A percentile compares a stretch with the other conserved stretches of the same genome.
These are phyloP conservation scores for Bombylius major DNA, from an alignment of 2,888 invertebrate species.

Conservation along the genomic window DNA sequence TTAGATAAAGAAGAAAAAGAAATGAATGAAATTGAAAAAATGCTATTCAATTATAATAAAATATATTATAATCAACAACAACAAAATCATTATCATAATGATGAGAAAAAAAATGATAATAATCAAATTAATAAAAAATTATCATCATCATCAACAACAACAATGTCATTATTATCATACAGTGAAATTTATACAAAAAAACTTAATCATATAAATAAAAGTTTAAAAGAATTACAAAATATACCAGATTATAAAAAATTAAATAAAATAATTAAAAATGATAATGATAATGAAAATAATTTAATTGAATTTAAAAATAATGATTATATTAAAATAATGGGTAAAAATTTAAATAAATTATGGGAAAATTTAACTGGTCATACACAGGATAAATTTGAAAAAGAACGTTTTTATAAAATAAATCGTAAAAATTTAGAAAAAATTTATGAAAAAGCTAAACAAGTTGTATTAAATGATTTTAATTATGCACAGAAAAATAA, in stretches of 20 bases:
- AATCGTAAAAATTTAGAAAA: constrained; percentile 34
- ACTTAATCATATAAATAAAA: constrained; percentile 26
- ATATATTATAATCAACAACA: constrained; percentile 13
- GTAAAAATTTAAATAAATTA: constrained; percentile 35
- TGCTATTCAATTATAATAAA: constrained; percentile 21
- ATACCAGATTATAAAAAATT: constrained; percentile 14
- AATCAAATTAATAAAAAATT: neutral
- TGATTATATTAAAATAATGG: constrained; percentile 14
- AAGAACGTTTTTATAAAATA: constrained; percentile 31
- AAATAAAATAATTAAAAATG: neutral
- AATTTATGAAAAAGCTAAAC: constrained; percentile 36
- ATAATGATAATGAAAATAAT: neutral
- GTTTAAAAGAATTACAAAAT: constrained; percentile 24
- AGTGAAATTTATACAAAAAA: constrained; percentile 22
- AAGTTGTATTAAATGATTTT: constrained; percentile 23
- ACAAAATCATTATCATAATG: constrained; percentile 8
- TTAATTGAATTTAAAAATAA: too few species aligned
- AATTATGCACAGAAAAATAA: constrained; percentile 18
- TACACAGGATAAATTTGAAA: constrained; percentile 32
- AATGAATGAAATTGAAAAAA: constrained; percentile 38
- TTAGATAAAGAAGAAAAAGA: constrained; percentile 42
- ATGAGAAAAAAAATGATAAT: neutral
- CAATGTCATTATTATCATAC: neutral
- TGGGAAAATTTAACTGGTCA: constrained; percentile 38
- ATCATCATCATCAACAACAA: neutral